Evolutionary conservation across 2,888 invertebrate genomes (phyloP).

Genomic region (Heliconius sara): DNA sequence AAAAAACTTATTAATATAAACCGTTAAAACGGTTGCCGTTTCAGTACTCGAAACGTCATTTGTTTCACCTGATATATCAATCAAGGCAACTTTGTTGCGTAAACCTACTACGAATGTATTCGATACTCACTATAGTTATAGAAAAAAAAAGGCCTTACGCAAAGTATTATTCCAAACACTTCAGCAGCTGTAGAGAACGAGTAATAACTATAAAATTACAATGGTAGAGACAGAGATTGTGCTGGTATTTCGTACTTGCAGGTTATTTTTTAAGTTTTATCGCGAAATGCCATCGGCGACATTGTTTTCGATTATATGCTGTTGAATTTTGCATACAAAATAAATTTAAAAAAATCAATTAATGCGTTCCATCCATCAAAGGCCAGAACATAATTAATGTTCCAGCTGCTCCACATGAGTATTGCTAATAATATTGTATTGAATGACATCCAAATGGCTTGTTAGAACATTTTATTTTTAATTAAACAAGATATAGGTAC

Average conservation of each 20-base stretch:
- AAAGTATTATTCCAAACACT: background rate
- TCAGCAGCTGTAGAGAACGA: background rate
- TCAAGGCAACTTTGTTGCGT: slow-evolving; percentile 28
- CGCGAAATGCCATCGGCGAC: slow-evolving; percentile 27
- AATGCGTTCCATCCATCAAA: slow-evolving; percentile 31
- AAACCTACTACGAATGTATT: background rate
- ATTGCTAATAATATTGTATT: slow-evolving; percentile 10
- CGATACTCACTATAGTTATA: background rate
- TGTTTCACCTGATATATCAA: slow-evolving; percentile 25
- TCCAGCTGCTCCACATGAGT: slow-evolving; percentile 20
- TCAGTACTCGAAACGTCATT: background rate
- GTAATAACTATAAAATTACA: slow-evolving; percentile 9
- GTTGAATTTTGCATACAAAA: slow-evolving; percentile 25
- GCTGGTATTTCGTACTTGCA: slow-evolving; percentile 12
- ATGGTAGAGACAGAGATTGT: slow-evolving; percentile 18
- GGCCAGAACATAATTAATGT: slow-evolving; percentile 25
- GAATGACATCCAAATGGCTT: slow-evolving; percentile 12
- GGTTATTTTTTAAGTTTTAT: slow-evolving; percentile 22
- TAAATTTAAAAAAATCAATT: slow-evolving; percentile 27
- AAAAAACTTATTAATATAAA: background rate
- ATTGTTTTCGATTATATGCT: slow-evolving; percentile 31
- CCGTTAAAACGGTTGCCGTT: background rate
- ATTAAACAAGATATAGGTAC: slow-evolving; percentile 1
- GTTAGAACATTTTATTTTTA: slow-evolving; percentile 26
- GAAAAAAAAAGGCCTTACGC: background rate